These are phyloP conservation scores for Glossosoma conforme DNA, from an alignment of 1,140 invertebrate genomes.

Conservation along the genomic window DNA sequence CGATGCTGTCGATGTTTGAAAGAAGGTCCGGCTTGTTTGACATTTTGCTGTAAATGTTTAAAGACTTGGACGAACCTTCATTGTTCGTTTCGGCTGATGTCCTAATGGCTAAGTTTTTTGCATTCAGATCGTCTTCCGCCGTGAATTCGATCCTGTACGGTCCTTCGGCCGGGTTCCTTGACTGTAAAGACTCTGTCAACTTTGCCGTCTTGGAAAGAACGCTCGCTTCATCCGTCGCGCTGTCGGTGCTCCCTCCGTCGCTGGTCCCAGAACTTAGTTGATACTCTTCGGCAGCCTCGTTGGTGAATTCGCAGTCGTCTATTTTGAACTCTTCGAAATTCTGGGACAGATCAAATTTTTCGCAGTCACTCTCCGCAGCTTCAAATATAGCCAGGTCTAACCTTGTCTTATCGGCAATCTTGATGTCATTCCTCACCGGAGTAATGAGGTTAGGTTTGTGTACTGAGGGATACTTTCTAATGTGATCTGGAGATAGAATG, in stretches of 20 bases:
- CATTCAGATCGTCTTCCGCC: conserved; percentile 25
- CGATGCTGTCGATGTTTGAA: conserved; percentile 50
- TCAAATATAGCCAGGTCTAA: conserved; percentile 35
- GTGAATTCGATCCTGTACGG: conserved; percentile 28
- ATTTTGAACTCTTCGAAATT: conserved; percentile 78
- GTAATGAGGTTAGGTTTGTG: background rate
- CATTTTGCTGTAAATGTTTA: conserved; percentile 36
- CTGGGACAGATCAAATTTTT: conserved; percentile 63
- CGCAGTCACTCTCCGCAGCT: conserved; percentile 41
- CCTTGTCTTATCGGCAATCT: conserved; percentile 30
- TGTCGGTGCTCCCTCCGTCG: conserved; percentile 56
- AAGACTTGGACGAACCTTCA: conserved; percentile 8
- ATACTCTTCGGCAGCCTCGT: conserved; percentile 47
- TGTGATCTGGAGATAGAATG: conserved; percentile 18
- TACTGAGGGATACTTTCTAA: conserved; percentile 15
- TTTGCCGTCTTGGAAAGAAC: conserved; percentile 4
- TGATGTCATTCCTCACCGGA: conserved; percentile 34
- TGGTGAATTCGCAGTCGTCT: conserved; percentile 67
- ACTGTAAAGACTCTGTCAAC: background rate
- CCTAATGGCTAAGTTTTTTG: conserved; percentile 34
- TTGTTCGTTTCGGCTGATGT: conserved; percentile 34
- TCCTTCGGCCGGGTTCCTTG: conserved; percentile 13
- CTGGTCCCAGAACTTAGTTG: conserved; percentile 52
- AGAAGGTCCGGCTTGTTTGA: conserved; percentile 51
- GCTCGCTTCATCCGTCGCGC: conserved; percentile 41